Base-by-base conservation (phyloP, 1,140 invertebrate species). In the Conus betulinus region DNA sequence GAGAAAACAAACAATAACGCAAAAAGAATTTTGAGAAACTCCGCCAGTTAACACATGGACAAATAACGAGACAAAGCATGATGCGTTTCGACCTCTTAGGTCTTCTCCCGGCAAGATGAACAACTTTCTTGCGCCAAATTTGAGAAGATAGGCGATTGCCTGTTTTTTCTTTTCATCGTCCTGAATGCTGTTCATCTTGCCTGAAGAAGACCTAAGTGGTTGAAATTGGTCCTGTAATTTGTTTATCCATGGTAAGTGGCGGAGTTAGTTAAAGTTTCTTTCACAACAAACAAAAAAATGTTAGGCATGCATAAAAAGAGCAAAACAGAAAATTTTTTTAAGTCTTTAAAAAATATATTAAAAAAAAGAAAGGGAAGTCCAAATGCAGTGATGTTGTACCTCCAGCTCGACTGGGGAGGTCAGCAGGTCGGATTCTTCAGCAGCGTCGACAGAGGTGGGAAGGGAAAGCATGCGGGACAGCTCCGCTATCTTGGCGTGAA, bases 401-500 rank as follows among this genome's bases (percentile, higher is more conserved):
- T 89, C 88, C 15, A 89, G 76, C 6, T 86, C 84, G 25, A 85
- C 13, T 86, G 85, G 84, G 25, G 84, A 86, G 78, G n/a, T 52
- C 15, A 85, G 63, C 53, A n/a, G 53, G 39, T 71, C 78, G 17
- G 20, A 51, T 23, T 89, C 88, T 7, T 79, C 78, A 51, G 20
- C 71, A 79, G 85, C 85, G 5, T 91, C 91, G 27, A 87, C 90
- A 53, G 71, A 81, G 27, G 67, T 71, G 53, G 91, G 90, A 25
- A 92, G 60, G 79, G 90, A 89, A 51, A 92, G 83, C 74, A 87
- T 87, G 79, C 90, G 86, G 52, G 89, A 92, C 76, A 94, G 71
- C 88, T 93, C 92, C 13, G 84, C 90, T 55, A 94, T 93, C 90
- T 92, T 91, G 76, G 88, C 88, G 85, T 92, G 88, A 63, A 93